A percentile compares a stretch with the other conserved stretches of the same genome.
Evolutionary conservation across 2,888 invertebrate genomes (phyloP).

Genomic region (Acanthopleura granulata): DNA sequence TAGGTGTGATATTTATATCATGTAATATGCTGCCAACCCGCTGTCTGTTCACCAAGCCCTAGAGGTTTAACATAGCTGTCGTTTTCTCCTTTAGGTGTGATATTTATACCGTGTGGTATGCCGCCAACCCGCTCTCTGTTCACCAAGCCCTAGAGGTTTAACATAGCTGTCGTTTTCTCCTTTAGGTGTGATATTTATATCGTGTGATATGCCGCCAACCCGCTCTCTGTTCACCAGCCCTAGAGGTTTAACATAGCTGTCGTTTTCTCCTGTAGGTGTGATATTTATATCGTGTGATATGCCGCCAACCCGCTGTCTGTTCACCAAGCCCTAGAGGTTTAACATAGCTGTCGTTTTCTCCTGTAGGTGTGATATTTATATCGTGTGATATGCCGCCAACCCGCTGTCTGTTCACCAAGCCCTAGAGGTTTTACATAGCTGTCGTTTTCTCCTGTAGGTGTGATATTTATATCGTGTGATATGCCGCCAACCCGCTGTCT

Average conservation of each 20-base stretch:
- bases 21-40: neutral
- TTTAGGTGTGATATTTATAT: neutral
- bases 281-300: conserved; percentile 72
- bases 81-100: too few species aligned
- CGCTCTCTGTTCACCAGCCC: neutral
- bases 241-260: too few species aligned
- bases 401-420: neutral
- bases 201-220: neutral
- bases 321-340: conserved; percentile 73
- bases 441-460: neutral
- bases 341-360: neutral
- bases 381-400: neutral
- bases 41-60: neutral
- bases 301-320: conserved; percentile 71
- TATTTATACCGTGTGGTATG: too few species aligned
- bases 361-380: neutral
- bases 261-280: conserved; percentile 60
- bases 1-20: neutral
- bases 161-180: too few species aligned
- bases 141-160: too few species aligned
- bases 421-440: neutral
- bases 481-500: neutral
- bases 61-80: too few species aligned
- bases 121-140: too few species aligned
- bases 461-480: neutral